Evolutionary conservation across 64 coral and sea anemone genomes (phyloP), one percentile per base, ranked within the genome.

Genomic region (Platygyra sinensis): DNA sequence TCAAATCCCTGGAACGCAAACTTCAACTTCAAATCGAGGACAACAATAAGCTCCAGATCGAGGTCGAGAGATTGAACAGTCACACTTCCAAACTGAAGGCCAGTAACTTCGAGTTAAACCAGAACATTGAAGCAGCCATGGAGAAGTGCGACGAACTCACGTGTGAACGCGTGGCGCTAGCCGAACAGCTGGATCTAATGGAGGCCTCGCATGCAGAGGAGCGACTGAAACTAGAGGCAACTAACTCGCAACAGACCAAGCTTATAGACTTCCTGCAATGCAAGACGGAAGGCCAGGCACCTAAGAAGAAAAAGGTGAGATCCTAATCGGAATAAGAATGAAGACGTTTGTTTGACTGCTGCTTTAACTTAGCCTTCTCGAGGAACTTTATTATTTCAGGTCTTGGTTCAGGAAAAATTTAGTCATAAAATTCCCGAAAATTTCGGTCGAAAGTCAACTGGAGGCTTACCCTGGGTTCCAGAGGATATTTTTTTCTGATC

Each of bases 221-320:
- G 74, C 93, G 94, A 62, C 84, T 99, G 4, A 99, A 99, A 30
- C 62, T 99, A 15, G 97, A 96, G 82, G 94, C 97, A 3, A 99
- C 97, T 3, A 95, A 80, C 22, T 91, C 97, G 55, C 97, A 99
- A 19, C 97, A 99, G 75, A 93, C 94, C 8, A 99, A 99, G 17
- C 91, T 99, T 20, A 99, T 99, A 28, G 97, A 99, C 78, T 99
- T 99, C 60, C 79, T 99, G 15, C 97, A 99, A 73, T 99, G 89
- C 19, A 99, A 99, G 78, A 72, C 93, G 2, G 97, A 99, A 74
- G 85, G 91, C 20, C 88, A 83, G 39, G 73, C 78, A 4, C 73
- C 90, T 22, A 99, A 99, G 30, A 97, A 97, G 92, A 97, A 87
- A 69, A 97, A 97, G 92, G 95, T 96, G 60, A 11, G 73, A 5